Evolutionary conservation across 2,888 invertebrate genomes (phyloP), one percentile per base, ranked within the genome.

Genomic region (Eledone cirrhosa): DNA sequence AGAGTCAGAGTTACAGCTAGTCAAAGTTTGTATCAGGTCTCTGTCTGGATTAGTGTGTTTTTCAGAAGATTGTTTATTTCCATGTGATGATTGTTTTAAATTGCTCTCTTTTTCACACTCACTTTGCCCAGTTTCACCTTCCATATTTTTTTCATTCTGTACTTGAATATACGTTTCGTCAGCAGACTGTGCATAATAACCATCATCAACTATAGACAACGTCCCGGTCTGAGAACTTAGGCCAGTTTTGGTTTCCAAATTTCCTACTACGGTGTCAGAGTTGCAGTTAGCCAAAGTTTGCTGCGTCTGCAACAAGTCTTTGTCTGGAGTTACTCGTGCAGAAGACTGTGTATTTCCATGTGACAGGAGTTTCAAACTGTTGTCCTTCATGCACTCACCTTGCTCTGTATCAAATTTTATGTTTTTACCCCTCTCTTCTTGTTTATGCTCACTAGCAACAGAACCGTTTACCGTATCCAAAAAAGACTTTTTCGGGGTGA

Each of bases 331-430:
- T 47, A 76, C 29, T 47, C 48, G 41, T 47, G 29, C 48, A 19
- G 48, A 76, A 29, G 41, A 16, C 27, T 29, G 47, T 47, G 76
- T 47, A 76, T 78, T 69, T 0, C 78, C 78, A 59, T 78, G 78
- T 19, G 74, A 78, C 31, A 72, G 27, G n/a, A 78, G 22, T 75
- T 78, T 78, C 33, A 78, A 48, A 48, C 78, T 78, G 48, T 75
- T 48, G 24, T 76, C 76, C 8, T 48, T 76, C 14, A 22, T 31
- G 8, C 2, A 72, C 14, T 72, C 33, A 22, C 41, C 72, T 41
- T n/a, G 24, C 33, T 33, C 41, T 72, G 33, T 22, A 0, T 72
- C 72, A 22, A 31, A n/a, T n/a, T 41, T 41, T n/a, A 3, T 72
- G 1, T 11, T 19, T 72, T 72, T 72, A 2, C 41, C 31, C 4